Base-by-base conservation (phyloP, 2,797 vertebrate species). In the Salarias fasciatus region DNA sequence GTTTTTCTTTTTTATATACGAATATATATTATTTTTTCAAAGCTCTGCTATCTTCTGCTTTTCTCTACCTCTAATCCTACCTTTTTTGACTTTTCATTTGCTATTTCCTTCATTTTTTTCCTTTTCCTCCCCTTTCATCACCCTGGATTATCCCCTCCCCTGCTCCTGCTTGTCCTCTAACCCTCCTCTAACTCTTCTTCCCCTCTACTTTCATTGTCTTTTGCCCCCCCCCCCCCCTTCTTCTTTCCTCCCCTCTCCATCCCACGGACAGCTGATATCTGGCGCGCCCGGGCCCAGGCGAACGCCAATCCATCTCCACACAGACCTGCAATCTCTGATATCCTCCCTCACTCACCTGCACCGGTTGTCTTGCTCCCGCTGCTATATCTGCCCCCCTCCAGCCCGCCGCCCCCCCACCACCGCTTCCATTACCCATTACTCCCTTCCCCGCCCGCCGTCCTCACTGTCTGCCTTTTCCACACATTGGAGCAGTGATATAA, bases 291-390 rank as follows among this genome's bases (percentile, higher is more conserved):
- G 61, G 18, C 49, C 58, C 53, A 57, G 70, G 73, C 63, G n/a
- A 58, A 49, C 38, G 29, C 54, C 66, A 66, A 79, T 82, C 75
- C 66, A 77, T 84, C 81, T 79, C 69, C 18, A 60, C 72, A 53
- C 33, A 52, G 35, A 63, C 44, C 57, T 69, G 63, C 78, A 82
- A 68, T 80, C 75, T 75, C 62, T 73, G 76, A 71, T 72, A 77
- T 72, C 67, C 50, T 44, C 36, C 35, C 35, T 49, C 10, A 36
- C 54, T 74, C 46, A 51, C 75, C 60, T 69, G 67, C 53, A 30
- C 24, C 60, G 24, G n/a, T n/a, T n/a, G n/a, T n/a, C n/a, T n/a
- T n/a, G 36, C 59, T 13, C 5, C 57, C 65, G 24, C 18, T 24
- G 18, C 36, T 41, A n/a, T 51, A 45, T 56, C 45, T 72, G 53